Base-by-base conservation (phyloP, 2,888 invertebrate genomes). In the Willowsia nigromaculata region DNA sequence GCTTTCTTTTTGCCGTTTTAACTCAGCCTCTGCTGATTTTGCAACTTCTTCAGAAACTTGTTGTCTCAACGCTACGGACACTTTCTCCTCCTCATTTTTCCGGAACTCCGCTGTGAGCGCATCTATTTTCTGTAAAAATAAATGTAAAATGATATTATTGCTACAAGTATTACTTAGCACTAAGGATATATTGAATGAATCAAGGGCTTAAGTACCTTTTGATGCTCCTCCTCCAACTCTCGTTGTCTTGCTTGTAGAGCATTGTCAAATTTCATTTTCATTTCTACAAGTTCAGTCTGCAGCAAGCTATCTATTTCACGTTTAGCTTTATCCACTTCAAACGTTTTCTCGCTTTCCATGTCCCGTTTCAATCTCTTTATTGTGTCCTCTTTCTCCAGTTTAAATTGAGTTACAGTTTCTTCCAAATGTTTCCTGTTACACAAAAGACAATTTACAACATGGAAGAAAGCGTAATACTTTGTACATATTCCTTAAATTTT, bases 221-320 rank as follows among this genome's bases (percentile, higher is more conserved):
- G 6, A 76, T 91, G 88, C 22, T 89, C 78, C 27, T 83, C 50
- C 47, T 85, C 78, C 37, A 93, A n/a, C 30, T 90, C 88, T 22
- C 50, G 18, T 65, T 90, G 91, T 50, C 86, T 89, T 30, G 83
- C 47, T 25, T 92, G 93, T 1, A 94, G 85, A 78, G 91, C 90
- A n/a, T 93, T 93, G 0, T 94, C 94, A 65, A 94, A 90, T 78
- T 94, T 93, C 22, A 95, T 95, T 90, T 95, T 95, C 87, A 96
- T 93, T 25, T 95, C 95, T 3, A 96, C 95, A 18, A 96, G 94
- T 89, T 95, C 95, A 0, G 5, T 33, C 53, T 89, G 65, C 2
- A 91, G 22, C 4, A 86, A 27, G 11, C 56, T 65, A 22, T 92
- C 91, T 37, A 91, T 81, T 78, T 92, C 90, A 1, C 59, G 50